These are phyloP conservation scores for Camptogramma bilineatum DNA, from an alignment of 2,888 invertebrate genomes.

Conservation along the genomic window DNA sequence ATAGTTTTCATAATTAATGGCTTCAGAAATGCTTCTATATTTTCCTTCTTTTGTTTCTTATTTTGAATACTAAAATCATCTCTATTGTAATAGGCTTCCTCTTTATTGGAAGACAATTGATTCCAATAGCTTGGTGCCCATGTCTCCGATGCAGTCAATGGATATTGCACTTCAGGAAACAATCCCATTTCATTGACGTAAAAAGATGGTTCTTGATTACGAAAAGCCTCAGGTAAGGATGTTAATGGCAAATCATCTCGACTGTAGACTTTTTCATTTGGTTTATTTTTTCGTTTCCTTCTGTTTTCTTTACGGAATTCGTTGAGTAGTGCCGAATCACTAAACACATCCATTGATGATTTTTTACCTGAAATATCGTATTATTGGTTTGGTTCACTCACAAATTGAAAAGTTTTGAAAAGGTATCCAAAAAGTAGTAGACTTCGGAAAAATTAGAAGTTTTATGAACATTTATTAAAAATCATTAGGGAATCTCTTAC, in stretches of 20 bases:
- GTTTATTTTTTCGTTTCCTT: conserved; percentile 46
- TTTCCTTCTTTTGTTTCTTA: conserved; percentile 22
- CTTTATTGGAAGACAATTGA: conserved; percentile 39
- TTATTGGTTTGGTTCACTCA: conserved; percentile 16
- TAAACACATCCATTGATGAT: conserved; percentile 23
- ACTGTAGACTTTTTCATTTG: conserved; percentile 20
- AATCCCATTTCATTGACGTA: conserved; percentile 45
- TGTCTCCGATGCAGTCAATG: conserved; percentile 60
- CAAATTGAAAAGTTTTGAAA: too few species aligned
- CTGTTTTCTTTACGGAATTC: conserved; percentile 50
- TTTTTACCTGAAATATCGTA: conserved; percentile 16
- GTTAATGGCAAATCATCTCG: conserved; percentile 19
- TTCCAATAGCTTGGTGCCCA: conserved; percentile 67
- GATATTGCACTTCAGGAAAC: conserved; percentile 74
- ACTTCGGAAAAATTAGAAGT: conserved; percentile 61
- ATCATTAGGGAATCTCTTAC: conserved; percentile 34
- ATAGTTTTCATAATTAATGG: conserved; percentile 10
- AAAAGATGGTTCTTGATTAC: conserved; percentile 19
- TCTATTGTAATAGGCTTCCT: conserved; percentile 22
- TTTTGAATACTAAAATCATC: conserved; percentile 24
- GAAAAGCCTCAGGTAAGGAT: conserved; percentile 4
- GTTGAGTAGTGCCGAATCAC: conserved; percentile 33
- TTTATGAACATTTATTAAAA: conserved; percentile 41
- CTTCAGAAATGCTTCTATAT: conserved; percentile 19
- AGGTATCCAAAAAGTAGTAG: conserved; percentile 52